phyloP scores from a whole-genome alignment of 2,797 vertebrate species.

The Cercopithecus hamlyni region DNA sequence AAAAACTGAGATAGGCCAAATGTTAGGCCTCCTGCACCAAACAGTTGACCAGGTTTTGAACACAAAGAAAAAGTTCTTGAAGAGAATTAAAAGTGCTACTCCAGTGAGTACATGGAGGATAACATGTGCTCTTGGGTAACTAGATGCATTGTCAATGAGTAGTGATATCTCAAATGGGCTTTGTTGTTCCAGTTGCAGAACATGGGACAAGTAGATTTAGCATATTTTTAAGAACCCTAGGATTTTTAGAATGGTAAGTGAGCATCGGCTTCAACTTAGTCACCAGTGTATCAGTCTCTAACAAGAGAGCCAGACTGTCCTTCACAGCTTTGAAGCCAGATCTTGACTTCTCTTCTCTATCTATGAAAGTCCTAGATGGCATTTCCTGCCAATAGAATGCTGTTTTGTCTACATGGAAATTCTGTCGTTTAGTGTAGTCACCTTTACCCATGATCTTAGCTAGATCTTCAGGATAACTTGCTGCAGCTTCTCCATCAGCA shows the following conservation, averaged over 20 bases:
- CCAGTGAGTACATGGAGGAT: not conserved
- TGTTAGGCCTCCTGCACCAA: not conserved
- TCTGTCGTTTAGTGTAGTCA: not conserved
- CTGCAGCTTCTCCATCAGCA: not conserved
- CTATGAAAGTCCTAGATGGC: not conserved
- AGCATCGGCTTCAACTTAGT: too few relatives aligned
- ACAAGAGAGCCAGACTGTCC: not conserved
- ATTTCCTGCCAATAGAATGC: not conserved
- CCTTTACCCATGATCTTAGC: not conserved
- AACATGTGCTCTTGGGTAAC: not conserved
- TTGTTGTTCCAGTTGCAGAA: not conserved
- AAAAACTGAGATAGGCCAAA: not conserved
- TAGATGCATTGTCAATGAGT: not conserved
- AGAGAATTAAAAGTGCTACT: not conserved
- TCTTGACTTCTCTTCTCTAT: not conserved
- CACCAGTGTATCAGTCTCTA: not conserved
- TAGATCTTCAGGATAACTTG: not conserved
- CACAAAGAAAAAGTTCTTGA: not conserved
- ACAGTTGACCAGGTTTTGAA: not conserved
- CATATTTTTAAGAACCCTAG: not conserved
- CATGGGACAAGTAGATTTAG: not conserved
- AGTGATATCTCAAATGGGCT: not conserved
- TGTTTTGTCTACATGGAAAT: not conserved
- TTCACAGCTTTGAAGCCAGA: not conserved
- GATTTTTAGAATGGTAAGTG: not conserved